These are phyloP conservation scores for Escarpia spicata DNA, from an alignment of 2,888 invertebrate species.

Conservation along the genomic window DNA sequence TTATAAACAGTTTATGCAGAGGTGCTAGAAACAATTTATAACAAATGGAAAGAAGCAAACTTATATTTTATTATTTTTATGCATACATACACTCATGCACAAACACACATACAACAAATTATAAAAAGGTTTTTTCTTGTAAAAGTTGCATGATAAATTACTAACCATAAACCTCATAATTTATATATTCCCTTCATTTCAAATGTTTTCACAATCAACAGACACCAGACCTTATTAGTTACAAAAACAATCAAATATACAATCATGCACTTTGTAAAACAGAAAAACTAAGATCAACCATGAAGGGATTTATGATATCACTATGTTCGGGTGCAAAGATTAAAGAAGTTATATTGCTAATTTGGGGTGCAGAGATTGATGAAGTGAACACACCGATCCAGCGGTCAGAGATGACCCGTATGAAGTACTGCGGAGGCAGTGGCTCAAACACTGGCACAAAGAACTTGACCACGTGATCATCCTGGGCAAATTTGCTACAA, in stretches of 20 bases:
- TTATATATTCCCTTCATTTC: background rate
- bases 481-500: constrained; percentile 85
- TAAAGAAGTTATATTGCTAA: background rate
- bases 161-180: background rate
- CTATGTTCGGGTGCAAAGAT: too few species aligned
- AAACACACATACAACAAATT: background rate
- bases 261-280: too few species aligned
- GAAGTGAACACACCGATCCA: constrained; percentile 66
- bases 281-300: too few species aligned
- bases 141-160: background rate
- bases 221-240: background rate
- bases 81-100: background rate
- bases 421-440: constrained; percentile 96
- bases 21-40: background rate
- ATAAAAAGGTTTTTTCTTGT: background rate
- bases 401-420: constrained; percentile 72
- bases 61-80: too few species aligned
- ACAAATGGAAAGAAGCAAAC: too few species aligned
- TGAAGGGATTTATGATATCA: too few species aligned
- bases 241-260: background rate
- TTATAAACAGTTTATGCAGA: background rate
- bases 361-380: background rate
- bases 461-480: constrained; percentile 96
- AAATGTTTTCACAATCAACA: background rate
- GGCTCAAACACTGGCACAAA: constrained; percentile 99